Percentiles rank a stretch among this genome's conserved stretches.
These are phyloP conservation scores for Mugil cephalus DNA, from an alignment of 2,113 vertebrate genomes.

Conservation along the genomic window DNA sequence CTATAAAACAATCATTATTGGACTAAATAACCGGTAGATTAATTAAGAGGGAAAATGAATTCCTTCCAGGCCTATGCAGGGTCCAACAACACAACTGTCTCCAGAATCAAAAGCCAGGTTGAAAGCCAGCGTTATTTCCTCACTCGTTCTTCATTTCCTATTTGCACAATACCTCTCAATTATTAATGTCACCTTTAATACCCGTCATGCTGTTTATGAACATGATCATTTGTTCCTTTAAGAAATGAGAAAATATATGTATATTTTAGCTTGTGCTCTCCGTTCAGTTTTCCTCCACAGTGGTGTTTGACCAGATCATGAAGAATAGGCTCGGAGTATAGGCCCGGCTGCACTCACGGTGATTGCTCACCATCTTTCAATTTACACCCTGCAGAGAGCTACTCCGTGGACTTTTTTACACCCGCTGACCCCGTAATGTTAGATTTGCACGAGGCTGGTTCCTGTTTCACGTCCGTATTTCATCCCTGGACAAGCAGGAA, in stretches of 20 bases:
- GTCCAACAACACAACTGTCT: not conserved
- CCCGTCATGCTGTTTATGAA: not conserved
- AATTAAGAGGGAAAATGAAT: too few relatives aligned
- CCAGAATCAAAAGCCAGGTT: not conserved
- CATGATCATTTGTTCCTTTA: not conserved
- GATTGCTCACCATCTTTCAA: slow-evolving; percentile 38
- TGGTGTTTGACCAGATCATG: not conserved
- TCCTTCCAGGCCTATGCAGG: too few relatives aligned
- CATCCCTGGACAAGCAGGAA: not conserved
- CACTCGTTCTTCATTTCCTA: not conserved
- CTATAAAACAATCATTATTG: too few relatives aligned
- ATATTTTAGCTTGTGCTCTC: not conserved
- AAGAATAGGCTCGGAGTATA: slow-evolving; percentile 26
- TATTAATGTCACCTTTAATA: not conserved
- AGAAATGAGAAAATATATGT: not conserved
- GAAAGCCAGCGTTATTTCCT: not conserved
- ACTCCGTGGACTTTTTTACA: slow-evolving; percentile 39
- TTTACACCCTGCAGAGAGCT: slow-evolving; percentile 6
- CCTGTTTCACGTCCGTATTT: slow-evolving; percentile 46
- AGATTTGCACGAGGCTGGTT: slow-evolving; percentile 24
- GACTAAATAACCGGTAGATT: too few relatives aligned
- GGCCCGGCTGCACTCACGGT: slow-evolving; percentile 14
- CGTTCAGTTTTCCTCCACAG: slow-evolving; percentile 15
- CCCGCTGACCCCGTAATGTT: slow-evolving; percentile 42
- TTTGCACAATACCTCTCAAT: too few relatives aligned